Percentiles rank a stretch among this genome's conserved stretches.
Conservation (phyloP, 2,888 invertebrate genomes). For the Aphodius granarius region DNA sequence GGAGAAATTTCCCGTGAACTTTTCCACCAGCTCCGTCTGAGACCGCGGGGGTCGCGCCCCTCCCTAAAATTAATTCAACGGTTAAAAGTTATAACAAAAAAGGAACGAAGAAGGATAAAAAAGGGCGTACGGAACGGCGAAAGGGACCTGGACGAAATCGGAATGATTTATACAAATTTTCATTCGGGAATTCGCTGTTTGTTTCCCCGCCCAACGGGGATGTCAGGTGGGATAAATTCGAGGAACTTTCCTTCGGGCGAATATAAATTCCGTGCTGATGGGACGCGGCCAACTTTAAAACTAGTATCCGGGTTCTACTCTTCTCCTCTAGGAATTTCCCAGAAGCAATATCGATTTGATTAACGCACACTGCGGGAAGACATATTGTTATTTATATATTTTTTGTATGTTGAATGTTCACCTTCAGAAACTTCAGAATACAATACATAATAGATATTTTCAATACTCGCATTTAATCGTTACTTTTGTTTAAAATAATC, state of each 20-base stretch:
- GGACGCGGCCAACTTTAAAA: slow-evolving; percentile 8
- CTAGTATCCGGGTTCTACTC: neutral
- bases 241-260: slow-evolving; percentile 1
- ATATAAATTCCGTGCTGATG: slow-evolving; percentile 8
- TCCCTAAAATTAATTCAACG: neutral
- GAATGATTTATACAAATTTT: neutral
- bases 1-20: neutral
- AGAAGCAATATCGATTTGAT: neutral
- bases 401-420: too few relatives aligned
- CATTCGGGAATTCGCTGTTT: slow-evolving; percentile 18
- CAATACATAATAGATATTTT: too few relatives aligned
- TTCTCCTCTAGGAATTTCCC: neutral
- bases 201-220: slow-evolving; percentile 17
- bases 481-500: too few relatives aligned
- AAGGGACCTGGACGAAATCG: neutral
- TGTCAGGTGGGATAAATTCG: slow-evolving; percentile 14
- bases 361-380: neutral
- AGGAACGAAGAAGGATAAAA: neutral
- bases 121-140: neutral
- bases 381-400: neutral
- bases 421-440: too few relatives aligned
- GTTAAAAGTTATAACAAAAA: neutral
- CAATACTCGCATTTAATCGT: too few relatives aligned
- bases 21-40: neutral
- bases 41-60: neutral